Conservation (phyloP, 2,888 invertebrate genomes). For the Netelia melanura region DNA sequence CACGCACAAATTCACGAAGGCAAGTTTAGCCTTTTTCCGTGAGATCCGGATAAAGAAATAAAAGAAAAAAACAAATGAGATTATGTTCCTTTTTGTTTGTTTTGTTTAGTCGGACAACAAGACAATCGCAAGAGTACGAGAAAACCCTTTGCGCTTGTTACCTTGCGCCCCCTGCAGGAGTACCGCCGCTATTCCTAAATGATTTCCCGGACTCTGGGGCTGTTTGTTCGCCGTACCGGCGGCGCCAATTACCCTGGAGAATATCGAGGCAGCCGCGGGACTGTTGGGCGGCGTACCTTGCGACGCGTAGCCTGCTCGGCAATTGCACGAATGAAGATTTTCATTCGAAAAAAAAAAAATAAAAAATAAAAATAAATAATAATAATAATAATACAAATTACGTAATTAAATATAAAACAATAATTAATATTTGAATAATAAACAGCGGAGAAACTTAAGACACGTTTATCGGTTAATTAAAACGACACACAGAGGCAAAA, state of each 20-base stretch:
- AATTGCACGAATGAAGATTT: background rate
- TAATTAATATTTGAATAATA: background rate
- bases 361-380: constrained; percentile 18
- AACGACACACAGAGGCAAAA: background rate
- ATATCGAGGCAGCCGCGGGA: constrained; percentile 80
- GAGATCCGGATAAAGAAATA: constrained; percentile 5
- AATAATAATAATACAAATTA: constrained; percentile 7
- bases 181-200: constrained; percentile 83
- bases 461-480: constrained; percentile 2
- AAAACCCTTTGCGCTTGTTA: constrained; percentile 74
- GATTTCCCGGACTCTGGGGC: constrained; percentile 77
- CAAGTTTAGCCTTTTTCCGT: constrained; percentile 22
- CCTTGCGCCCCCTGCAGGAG: constrained; percentile 85
- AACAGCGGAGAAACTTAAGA: background rate
- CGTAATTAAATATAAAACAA: background rate
- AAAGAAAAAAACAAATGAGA: background rate
- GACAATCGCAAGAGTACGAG: constrained; percentile 39
- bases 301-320: constrained; percentile 76
- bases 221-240: constrained; percentile 77
- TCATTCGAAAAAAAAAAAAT: constrained; percentile 30
- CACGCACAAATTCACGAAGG: constrained; percentile 60
- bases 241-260: constrained; percentile 81
- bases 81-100: constrained; percentile 15
- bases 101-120: constrained; percentile 49
- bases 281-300: constrained; percentile 83